Evolutionary conservation across 2,888 invertebrate genomes (phyloP).

Genomic region (Cheilosia scutellata): DNA sequence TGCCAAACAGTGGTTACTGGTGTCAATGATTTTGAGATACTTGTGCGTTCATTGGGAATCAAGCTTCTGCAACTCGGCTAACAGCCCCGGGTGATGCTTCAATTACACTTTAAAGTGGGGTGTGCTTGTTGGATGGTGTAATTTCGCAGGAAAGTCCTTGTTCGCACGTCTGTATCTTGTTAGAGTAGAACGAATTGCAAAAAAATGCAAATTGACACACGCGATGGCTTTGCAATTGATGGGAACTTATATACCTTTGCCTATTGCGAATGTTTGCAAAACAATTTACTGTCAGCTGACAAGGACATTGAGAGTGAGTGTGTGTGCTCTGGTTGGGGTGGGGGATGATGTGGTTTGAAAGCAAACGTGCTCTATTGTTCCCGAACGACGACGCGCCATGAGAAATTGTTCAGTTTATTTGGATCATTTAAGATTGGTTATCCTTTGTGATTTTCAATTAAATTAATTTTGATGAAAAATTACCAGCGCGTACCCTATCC

Average conservation of each 20-base stretch:
- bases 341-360: slow-evolving; percentile 45
- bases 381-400: slow-evolving; percentile 56
- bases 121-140: slow-evolving; percentile 53
- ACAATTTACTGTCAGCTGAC: slow-evolving; percentile 68
- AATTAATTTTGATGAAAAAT: slow-evolving; percentile 75
- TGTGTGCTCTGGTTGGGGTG: background rate
- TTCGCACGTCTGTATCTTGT: slow-evolving; percentile 71
- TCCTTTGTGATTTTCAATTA: slow-evolving; percentile 75
- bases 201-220: slow-evolving; percentile 73
- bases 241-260: slow-evolving; percentile 41
- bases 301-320: slow-evolving; percentile 49
- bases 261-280: slow-evolving; percentile 73
- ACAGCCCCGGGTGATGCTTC: slow-evolving; percentile 48
- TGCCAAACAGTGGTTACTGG: slow-evolving; percentile 73
- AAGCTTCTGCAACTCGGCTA: slow-evolving; percentile 5
- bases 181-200: slow-evolving; percentile 70
- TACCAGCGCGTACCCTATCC: slow-evolving; percentile 21
- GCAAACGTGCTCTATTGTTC: slow-evolving; percentile 70
- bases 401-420: slow-evolving; percentile 75
- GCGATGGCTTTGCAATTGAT: slow-evolving; percentile 55
- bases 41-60: slow-evolving; percentile 70
- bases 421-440: slow-evolving; percentile 76
- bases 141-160: slow-evolving; percentile 66
- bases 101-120: slow-evolving; percentile 68
- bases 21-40: slow-evolving; percentile 72